Base-by-base conservation (phyloP, 2,113 vertebrate genomes). In the Hylia prasina region DNA sequence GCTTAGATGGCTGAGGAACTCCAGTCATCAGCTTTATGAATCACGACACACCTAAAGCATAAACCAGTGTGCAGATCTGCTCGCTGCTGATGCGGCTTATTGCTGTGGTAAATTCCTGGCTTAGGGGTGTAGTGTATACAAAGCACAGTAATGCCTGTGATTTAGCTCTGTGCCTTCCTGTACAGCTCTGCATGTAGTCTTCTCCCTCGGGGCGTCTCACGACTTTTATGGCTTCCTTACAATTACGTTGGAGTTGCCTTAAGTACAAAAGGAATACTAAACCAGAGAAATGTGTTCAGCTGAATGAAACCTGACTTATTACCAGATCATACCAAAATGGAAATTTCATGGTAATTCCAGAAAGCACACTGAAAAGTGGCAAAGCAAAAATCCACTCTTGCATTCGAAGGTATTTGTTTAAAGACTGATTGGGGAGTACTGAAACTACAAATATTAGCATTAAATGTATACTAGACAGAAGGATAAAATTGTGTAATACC, bases 41-140 rank as follows among this genome's bases (percentile, higher is more conserved):
- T 94, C 79, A 51, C 70, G 76, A 58, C 78, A 70, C 50, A 81
- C 54, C 75, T 65, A 73, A 89, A 57, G 78, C 81, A 82, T 33
- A 84, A 95, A 82, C 20, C 50, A 70, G 11, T 14, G 57, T 33
- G 37, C 42, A 50, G 60, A 65, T 85, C 73, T 61, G 11, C 71
- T 94, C 0, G 0, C 39, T 66, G 48, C n/a, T 58, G 66, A 57
- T 87, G 54, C 0, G 0, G 35, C 22, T 94, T 86, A 77, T 25
- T 88, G 58, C 56, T 80, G 5, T 50, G 77, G 61, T 54, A 77
- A 93, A 90, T 80, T 47, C 51, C 42, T 82, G 42, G 78, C 58
- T 94, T 63, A 70, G 33, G 77, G 71, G 3, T 63, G 6, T 21
- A 50, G 60, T 2, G 2, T 42, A 30, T 30, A 68, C 40, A 33